Percentiles rank a stretch among this genome's conserved stretches.
Conservation (phyloP, 2,888 invertebrate genomes). For the Carabus problematicus region DNA sequence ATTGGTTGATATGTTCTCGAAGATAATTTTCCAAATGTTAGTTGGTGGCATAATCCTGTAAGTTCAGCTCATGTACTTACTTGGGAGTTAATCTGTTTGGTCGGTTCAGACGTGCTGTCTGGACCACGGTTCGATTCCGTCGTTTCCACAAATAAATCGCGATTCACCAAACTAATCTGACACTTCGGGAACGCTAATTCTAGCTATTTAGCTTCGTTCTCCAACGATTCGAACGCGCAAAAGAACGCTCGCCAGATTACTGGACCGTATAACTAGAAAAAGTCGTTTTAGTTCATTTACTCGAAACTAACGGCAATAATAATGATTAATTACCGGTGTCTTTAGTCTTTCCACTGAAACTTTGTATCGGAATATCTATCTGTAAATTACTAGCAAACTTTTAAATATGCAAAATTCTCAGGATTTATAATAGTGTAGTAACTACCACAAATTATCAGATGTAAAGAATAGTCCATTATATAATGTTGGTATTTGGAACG, state of each 20-base stretch:
- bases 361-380: neutral
- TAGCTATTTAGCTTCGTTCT: slow-evolving; percentile 36
- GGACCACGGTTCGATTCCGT: slow-evolving; percentile 15
- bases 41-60: no score
- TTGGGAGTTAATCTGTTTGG: no score
- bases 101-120: neutral
- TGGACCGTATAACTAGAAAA: slow-evolving; percentile 9
- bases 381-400: neutral
- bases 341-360: no score
- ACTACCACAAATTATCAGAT: neutral
- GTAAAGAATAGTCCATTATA: neutral
- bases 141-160: slow-evolving; percentile 31
- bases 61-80: no score
- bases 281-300: slow-evolving; percentile 29
- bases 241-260: slow-evolving; percentile 26
- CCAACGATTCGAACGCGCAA: slow-evolving; percentile 26
- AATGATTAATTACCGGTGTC: no score
- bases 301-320: neutral
- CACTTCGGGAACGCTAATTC: slow-evolving; percentile 38
- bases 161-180: slow-evolving; percentile 36
- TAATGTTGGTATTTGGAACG: neutral
- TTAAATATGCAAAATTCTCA: neutral
- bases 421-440: neutral
- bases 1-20: no score
- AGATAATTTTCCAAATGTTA: no score